Conservation (phyloP, 64 coral and sea anemone species). For the Orbicella faveolata region DNA sequence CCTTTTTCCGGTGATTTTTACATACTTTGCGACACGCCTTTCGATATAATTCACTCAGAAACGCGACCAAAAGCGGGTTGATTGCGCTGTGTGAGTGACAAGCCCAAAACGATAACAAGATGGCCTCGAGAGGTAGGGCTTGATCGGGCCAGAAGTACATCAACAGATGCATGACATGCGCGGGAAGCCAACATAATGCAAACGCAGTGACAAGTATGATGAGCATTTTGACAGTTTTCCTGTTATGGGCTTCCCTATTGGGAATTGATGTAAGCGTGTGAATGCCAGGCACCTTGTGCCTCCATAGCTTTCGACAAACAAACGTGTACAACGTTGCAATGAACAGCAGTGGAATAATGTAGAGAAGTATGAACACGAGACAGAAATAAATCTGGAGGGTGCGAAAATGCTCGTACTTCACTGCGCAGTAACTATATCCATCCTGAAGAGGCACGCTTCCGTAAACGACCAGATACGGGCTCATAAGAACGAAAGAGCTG, state of each 20-base stretch:
- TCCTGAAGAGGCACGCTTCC: neutral
- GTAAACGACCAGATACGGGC: constrained; percentile 48
- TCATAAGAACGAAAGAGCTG: constrained; percentile 18
- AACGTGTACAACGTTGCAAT: constrained; percentile 58
- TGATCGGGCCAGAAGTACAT: neutral
- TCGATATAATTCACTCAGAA: constrained; percentile 12
- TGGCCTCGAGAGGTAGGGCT: neutral
- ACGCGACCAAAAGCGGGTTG: constrained; percentile 53
- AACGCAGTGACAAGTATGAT: constrained; percentile 67
- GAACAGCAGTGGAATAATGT: constrained; percentile 46
- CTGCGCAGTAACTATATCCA: constrained; percentile 26
- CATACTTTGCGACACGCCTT: neutral
- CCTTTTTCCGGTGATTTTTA: neutral
- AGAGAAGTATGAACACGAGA: constrained; percentile 52
- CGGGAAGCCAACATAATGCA: constrained; percentile 77
- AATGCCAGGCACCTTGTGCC: constrained; percentile 53
- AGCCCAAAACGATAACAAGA: constrained; percentile 37
- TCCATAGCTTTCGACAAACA: constrained; percentile 72
- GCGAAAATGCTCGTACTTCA: neutral
- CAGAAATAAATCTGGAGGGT: constrained; percentile 43
- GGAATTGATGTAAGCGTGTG: constrained; percentile 12
- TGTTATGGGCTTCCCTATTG: constrained; percentile 19
- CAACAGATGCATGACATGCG: constrained; percentile 62
- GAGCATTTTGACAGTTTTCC: constrained; percentile 66
- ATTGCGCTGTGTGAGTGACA: constrained; percentile 72